phyloP scores from a whole-genome alignment of 2,888 invertebrate species.

The Nephrotoma appendiculata region DNA sequence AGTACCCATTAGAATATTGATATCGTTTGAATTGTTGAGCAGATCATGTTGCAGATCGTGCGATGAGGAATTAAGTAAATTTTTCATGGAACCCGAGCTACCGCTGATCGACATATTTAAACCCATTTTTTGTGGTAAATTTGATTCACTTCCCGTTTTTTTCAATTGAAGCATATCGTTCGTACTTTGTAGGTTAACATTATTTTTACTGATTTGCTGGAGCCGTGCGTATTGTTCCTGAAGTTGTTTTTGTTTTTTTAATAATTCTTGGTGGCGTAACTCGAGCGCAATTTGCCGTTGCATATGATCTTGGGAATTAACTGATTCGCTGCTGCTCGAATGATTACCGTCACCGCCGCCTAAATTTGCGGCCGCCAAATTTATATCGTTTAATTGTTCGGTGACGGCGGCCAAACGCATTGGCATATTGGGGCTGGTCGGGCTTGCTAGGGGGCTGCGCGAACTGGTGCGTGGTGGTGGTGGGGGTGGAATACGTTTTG shows the following conservation, averaged over 20 bases:
- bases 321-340: slow-evolving; percentile 61
- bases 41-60: background rate
- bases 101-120: slow-evolving; percentile 38
- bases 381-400: slow-evolving; percentile 20
- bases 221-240: slow-evolving; percentile 85
- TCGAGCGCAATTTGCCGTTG: slow-evolving; percentile 65
- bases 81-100: slow-evolving; percentile 18
- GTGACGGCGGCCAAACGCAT: slow-evolving; percentile 35
- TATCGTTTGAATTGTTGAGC: background rate
- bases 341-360: slow-evolving; percentile 34
- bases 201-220: slow-evolving; percentile 72
- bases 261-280: slow-evolving; percentile 73
- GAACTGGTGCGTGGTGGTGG: slow-evolving; percentile 85
- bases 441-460: slow-evolving; percentile 73
- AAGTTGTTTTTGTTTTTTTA: slow-evolving; percentile 73
- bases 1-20: background rate
- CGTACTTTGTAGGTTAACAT: slow-evolving; percentile 47
- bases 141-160: slow-evolving; percentile 80
- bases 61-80: slow-evolving; percentile 14
- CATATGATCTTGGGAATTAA: slow-evolving; percentile 56
- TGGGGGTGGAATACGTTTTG: slow-evolving; percentile 74
- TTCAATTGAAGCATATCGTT: slow-evolving; percentile 47
- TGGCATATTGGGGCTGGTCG: slow-evolving; percentile 56
- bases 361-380: slow-evolving; percentile 10
- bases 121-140: slow-evolving; percentile 70